Evolutionary conservation across 2,113 vertebrate genomes (phyloP).

Genomic region (Progne subis): DNA sequence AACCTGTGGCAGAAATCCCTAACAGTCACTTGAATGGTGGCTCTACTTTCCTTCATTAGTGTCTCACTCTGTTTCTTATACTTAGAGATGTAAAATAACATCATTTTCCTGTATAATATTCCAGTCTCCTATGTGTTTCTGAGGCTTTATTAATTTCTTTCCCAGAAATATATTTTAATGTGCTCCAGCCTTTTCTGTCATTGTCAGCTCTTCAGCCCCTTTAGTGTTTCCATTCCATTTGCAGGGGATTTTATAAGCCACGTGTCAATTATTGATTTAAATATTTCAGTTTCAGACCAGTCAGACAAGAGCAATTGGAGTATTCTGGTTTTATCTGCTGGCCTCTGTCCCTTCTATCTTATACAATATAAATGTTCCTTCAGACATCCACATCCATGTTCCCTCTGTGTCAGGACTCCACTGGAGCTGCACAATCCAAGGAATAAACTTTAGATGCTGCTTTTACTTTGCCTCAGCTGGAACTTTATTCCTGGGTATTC

Average conservation of each 20-base stretch:
- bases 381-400: fast-evolving
- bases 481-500: not conserved
- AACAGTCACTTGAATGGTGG: not conserved
- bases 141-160: not conserved
- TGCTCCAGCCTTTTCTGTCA: not conserved
- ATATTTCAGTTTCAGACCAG: not conserved
- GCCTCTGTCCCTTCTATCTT: not conserved
- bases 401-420: not conserved
- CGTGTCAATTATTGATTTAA: not conserved
- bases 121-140: not conserved
- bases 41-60: not conserved
- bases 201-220: not conserved
- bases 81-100: not conserved
- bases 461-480: not conserved
- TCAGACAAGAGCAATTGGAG: not conserved
- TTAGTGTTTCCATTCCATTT: not conserved
- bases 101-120: not conserved
- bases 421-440: not conserved
- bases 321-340: not conserved
- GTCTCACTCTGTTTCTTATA: not conserved
- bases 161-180: not conserved
- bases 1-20: not conserved
- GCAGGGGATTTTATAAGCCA: not conserved
- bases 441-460: not conserved
- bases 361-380: not conserved